Evolutionary conservation across 2,113 vertebrate genomes (phyloP), one percentile per base, ranked within the genome.

Genomic region (Delphinus delphis): DNA sequence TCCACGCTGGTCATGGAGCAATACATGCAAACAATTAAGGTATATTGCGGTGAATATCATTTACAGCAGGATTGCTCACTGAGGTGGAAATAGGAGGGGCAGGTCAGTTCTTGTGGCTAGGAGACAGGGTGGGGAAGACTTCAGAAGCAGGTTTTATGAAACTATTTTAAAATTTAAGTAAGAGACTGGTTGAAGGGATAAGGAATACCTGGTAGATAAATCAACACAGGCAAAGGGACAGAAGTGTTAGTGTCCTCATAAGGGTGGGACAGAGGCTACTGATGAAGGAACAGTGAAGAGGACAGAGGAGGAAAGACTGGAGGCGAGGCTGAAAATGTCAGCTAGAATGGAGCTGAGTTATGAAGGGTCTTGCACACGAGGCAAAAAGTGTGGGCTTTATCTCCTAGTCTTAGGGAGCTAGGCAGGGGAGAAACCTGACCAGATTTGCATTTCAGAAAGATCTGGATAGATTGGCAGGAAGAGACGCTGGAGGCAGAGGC

Each of bases 251-350:
- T 1, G 9, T 83, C 44, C 17, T 58, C 25, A 6, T 9, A 18
- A 44, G 5, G 18, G 36, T 5, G 8, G 21, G 1, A 9, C 0
- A 3, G 63, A 67, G 15, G 20, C 33, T 60, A 23, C 4, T 17
- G 25, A 12, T 15, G 50, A 88, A 68, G 41, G 58, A 55, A 33
- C 38, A 31, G 7, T 15, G 44, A 41, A n/a, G 26, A 20, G 33
- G 7, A 47, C 8, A 60, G 70, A 26, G 67, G 5, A 28, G 53
- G 67, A n/a, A 81, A 76, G 41, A 12, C 17, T 2, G 0, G 31
- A 58, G 26, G 55, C 20, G 73, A 71, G 50, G 10, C 41, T 28
- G 31, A 21, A 31, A 53, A 62, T 13, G 36, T 9, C 8, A 36
- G 38, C 17, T 4, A 50, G 65, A 60, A 62, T 20, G 13, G 82